These are phyloP conservation scores for Clarias batrachus DNA, from an alignment of 2,113 vertebrate genomes.

Conservation along the genomic window DNA sequence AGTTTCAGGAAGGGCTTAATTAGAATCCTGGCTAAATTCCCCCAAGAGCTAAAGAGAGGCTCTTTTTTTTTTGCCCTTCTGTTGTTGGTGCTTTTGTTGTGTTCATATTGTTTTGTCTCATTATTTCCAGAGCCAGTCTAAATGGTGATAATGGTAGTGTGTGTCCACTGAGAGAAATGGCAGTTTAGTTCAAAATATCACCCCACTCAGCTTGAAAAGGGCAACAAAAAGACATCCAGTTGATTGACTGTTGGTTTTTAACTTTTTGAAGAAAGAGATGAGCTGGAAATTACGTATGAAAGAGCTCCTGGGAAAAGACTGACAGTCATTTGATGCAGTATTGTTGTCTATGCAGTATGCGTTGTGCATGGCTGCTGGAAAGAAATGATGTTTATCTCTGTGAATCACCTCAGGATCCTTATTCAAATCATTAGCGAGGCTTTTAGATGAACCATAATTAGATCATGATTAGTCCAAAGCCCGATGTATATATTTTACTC, in stretches of 20 bases:
- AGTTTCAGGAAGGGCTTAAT: slow-evolving; percentile 73
- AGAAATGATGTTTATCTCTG: slow-evolving; percentile 10
- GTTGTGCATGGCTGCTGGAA: neutral
- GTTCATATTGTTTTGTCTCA: slow-evolving; percentile 66
- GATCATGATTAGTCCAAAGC: slow-evolving; percentile 10
- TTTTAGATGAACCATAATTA: slow-evolving; percentile 29
- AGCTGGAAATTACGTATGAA: slow-evolving; percentile 18
- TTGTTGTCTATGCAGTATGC: slow-evolving; percentile 29
- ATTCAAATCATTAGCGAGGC: slow-evolving; percentile 24
- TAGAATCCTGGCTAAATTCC: slow-evolving; percentile 67
- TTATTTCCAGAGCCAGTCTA: slow-evolving; percentile 62
- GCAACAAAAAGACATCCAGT: slow-evolving; percentile 43
- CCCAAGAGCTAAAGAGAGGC: slow-evolving; percentile 58
- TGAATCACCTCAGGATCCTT: neutral
- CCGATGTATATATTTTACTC: slow-evolving; percentile 11
- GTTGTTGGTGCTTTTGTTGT: slow-evolving; percentile 70
- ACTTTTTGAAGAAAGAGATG: slow-evolving; percentile 16
- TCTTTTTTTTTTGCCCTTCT: slow-evolving; percentile 61
- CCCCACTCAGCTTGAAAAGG: slow-evolving; percentile 36
- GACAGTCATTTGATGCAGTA: neutral
- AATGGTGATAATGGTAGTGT: slow-evolving; percentile 51
- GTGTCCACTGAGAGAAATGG: slow-evolving; percentile 40
- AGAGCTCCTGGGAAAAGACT: slow-evolving; percentile 19
- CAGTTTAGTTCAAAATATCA: slow-evolving; percentile 43
- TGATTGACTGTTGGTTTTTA: slow-evolving; percentile 18